Evolutionary conservation across 2,797 vertebrate genomes (phyloP), one percentile per base, ranked within the genome.

Genomic region (Ceyx erithaca): DNA sequence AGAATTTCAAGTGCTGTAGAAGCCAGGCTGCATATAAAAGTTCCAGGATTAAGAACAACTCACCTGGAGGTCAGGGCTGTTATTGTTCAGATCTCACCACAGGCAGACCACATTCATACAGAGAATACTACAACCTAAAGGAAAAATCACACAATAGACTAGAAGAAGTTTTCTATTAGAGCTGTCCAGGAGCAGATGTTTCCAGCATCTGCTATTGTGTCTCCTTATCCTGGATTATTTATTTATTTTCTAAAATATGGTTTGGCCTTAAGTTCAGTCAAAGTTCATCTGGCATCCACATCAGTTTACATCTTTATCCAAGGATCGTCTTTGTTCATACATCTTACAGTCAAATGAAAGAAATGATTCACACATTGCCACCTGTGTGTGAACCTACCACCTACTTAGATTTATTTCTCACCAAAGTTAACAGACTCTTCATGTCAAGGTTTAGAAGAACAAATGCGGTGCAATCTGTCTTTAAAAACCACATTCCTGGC

Each of bases 271-370:
- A 96, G 90, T 96, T 96, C 93, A 96, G 81, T 90, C 72, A 68
- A 94, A 96, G 95, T 94, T 96, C 95, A 94, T 90, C 88, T 93
- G 88, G 81, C 92, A 89, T 63, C 76, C 31, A 63, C 84, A 87
- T 83, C 92, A 89, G 88, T 82, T 87, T 78, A 83, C n/a, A 59
- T 93, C 84, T 94, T 89, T 80, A 90, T 90, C 79, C 72, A 92
- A 92, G 70, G 86, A 93, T 90, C 90, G 71, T 82, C 78, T 92
- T 93, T 90, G 76, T 94, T 93, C 92, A 33, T 83, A 72, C 40
- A 76, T 89, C 81, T 92, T 78, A 66, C 55, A 83, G 84, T 85
- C 68, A 95, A 93, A 88, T 49, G 61, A 93, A 93, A 94, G 25
- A 90, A 91, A 94, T 83, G 23, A 90, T 77, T 95, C 88, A 85